Evolutionary conservation across 2,888 invertebrate genomes (phyloP), one percentile per base, ranked within the genome.

Genomic region (Therioaphis trifolii): DNA sequence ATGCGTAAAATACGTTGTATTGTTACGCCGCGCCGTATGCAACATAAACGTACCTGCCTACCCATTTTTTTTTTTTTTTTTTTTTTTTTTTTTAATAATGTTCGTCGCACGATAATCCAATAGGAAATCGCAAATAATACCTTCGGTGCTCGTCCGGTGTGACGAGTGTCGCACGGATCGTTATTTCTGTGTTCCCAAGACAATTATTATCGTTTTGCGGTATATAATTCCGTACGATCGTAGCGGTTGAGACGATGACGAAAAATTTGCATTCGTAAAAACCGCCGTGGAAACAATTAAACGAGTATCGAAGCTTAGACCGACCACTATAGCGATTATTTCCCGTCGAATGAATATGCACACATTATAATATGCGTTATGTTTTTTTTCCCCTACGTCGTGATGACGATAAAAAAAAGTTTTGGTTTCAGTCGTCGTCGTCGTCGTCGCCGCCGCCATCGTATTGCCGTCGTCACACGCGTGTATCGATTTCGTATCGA

Each of bases 51-150:
- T n/a, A 21, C 5, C 7, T 5, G n/a, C 4, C 7, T 29, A 63
- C 29, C n/a, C 14, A 68, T 43, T 43, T 27, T 68, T 61, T 9
- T 24, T 21, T 43, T 4, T 66, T 18, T 66, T 35, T n/a, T n/a
- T n/a, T n/a, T n/a, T n/a, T n/a, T 66, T 71, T 27, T 1, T 29
- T 18, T 49, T 35, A 35, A n/a, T 49, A 29, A 52, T 29, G 21
- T 58, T 35, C 5, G 24, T 76, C n/a, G 61, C 43, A 43, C 61
- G 61, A 43, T 40, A 40, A 75, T 58, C 58, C 24, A 12, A 76
- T 76, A 27, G 61, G 27, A 75, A 61, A 75, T 46, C 18, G 43
- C 27, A 43, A 75, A 61, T 76, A 63, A 63, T 63, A 43, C 58
- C 21, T 29, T 61, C n/a, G 21, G n/a, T 61, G 21, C 4, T 63